Evolutionary conservation across 1,140 invertebrate genomes (phyloP), one percentile per base, ranked within the genome.

Genomic region (Probaryconus sp.): DNA sequence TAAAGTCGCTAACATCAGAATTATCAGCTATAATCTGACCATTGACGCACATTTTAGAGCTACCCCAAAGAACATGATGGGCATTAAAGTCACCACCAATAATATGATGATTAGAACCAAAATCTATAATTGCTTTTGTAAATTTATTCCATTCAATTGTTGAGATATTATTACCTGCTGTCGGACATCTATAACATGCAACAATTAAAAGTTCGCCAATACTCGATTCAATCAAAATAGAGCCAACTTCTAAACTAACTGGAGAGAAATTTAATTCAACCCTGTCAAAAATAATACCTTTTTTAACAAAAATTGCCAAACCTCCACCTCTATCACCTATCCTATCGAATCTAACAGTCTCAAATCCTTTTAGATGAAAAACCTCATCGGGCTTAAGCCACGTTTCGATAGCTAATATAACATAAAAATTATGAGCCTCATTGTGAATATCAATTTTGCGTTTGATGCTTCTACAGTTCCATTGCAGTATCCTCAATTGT

Each of bases 81-180:
- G 76, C 65, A 30, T 78, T 69, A 20, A 72, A 69, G 18, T 78
- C 71, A 0, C 76, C 71, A 0, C 26, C 56, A 11, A 78, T 11
- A 0, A 63, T 10, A 30, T 60, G 65, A 5, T 45, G 5, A 9
- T 21, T 17, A 2, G 2, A n/a, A 10, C 10, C 24, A 16, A 10
- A 2, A 20, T 20, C 11, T 0, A n/a, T 0, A 48, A 51, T 35
- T n/a, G 38, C 6, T 0, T 48, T 13, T 18, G 48, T 6, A 42
- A 63, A 56, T 1, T 11, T 1, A 1, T 1, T 6, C 45, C 53
- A 65, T 28, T 67, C 63, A 0, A 1, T 20, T 1, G 5, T 21
- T 11, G 7, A 9, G 2, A 38, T 38, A 53, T 60, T 51, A 28
- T 50, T 48, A 7, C 10, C 13, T 0, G 5, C 0, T 5, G 24